phyloP scores from a whole-genome alignment of 2,888 invertebrate species.

The Dicranocentrus wangi region DNA sequence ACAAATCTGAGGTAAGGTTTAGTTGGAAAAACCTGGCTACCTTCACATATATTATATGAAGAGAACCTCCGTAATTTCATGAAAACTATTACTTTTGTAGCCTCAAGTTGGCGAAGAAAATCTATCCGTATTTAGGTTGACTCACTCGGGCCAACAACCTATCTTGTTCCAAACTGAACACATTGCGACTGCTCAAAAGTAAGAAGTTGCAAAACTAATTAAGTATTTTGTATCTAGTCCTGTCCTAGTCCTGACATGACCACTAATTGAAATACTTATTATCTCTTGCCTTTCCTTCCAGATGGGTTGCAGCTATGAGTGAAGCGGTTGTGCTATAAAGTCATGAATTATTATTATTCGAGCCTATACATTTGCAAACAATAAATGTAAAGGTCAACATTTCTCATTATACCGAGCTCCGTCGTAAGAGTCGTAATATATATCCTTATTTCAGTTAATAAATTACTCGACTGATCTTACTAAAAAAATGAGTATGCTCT shows the following conservation, averaged over 20 bases:
- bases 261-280: too few species aligned
- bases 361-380: background rate
- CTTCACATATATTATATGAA: background rate
- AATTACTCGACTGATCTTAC: too few species aligned
- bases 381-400: background rate
- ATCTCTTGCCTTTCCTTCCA: constrained; percentile 25
- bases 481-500: too few species aligned
- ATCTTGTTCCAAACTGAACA: constrained; percentile 76
- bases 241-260: too few species aligned
- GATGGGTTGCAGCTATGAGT: constrained; percentile 72
- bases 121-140: constrained; percentile 76
- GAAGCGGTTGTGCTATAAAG: constrained; percentile 70
- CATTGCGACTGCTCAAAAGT: constrained; percentile 75
- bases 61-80: too few species aligned
- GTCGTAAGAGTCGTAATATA: too few species aligned
- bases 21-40: too few species aligned
- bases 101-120: constrained; percentile 75
- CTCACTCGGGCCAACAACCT: constrained; percentile 76
- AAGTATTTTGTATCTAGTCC: constrained; percentile 8
- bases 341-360: background rate
- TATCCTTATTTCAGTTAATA: too few species aligned
- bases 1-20: constrained; percentile 55
- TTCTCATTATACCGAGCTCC: background rate
- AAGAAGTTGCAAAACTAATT: constrained; percentile 44
- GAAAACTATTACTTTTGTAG: constrained; percentile 69